Evolutionary conservation across 2,113 vertebrate genomes (phyloP), one percentile per base, ranked within the genome.

Genomic region (Puma concolor): DNA sequence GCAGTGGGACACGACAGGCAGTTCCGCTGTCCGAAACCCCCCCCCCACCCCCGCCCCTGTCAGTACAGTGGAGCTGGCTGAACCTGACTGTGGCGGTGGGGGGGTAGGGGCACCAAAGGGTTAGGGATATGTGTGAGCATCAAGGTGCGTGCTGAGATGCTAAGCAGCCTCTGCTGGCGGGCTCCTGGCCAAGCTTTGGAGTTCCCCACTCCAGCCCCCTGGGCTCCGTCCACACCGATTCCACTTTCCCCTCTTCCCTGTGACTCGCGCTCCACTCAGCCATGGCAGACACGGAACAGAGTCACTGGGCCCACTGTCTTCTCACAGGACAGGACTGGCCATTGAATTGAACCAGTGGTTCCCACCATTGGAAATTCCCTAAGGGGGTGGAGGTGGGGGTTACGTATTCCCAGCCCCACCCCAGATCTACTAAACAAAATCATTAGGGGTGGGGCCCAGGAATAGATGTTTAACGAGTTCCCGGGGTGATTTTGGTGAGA

Each of bases 401-500:
- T 41, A 81, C 54, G 48, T 81, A 94, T 79, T 91, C 80, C 77
- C 90, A 89, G 92, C 89, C 57, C 21, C 54, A 29, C 86, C 71
- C 93, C 44, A 74, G 85, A 89, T 33, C 86, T 94, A 63, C 33
- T 38, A 85, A 93, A 88, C 44, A 63, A 72, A 91, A 95, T 81
- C 64, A 72, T 91, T 23, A 81, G 23, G 67, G 72, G 92, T 66
- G 72, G 77, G 71, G 96, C 86, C 95, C n/a, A 3, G 52, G 54
- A 74, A 69, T 31, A 88, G 64, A 74, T 17, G 81, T 77, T 79
- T n/a, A 93, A 67, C 66, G 38, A 86, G 92, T 81, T 81, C 23
- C 38, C 11, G 23, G 74, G 54, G 69, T 87, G 83, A 74, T 54
- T 92, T 79, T 41, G 17, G 23, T 89, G 31, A 12, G 5, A 13